These are phyloP conservation scores for Zygothrica quintamaculata DNA, from an alignment of 2,888 invertebrate genomes.

Conservation along the genomic window DNA sequence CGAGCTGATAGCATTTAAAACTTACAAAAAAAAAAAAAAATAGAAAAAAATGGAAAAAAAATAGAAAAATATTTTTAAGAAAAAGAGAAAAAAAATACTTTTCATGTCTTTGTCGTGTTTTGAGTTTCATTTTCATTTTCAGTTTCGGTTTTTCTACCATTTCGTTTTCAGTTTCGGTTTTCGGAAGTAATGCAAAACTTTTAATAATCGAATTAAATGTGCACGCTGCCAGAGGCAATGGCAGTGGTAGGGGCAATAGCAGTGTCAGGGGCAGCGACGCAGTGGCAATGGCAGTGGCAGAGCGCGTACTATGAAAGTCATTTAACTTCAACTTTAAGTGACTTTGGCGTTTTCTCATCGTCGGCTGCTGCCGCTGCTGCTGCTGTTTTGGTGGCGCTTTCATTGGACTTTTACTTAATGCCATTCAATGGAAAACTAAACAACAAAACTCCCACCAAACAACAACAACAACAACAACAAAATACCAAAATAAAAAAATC, in stretches of 20 bases:
- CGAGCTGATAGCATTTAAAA: conserved; percentile 33
- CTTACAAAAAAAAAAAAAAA: conserved; percentile 5
- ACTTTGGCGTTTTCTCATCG: conserved; percentile 46
- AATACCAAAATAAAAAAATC: conserved; percentile 20
- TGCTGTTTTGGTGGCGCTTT: conserved; percentile 64
- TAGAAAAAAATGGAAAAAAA: background rate
- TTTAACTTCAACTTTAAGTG: conserved; percentile 54
- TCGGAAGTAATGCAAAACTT: conserved; percentile 80
- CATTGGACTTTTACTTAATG: conserved; percentile 77
- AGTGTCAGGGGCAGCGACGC: conserved; percentile 9
- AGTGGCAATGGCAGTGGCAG: conserved; percentile 10
- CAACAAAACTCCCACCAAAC: conserved; percentile 39
- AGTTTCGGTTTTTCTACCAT: conserved; percentile 14
- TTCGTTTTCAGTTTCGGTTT: conserved; percentile 19
- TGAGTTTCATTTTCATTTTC: conserved; percentile 33
- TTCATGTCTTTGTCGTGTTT: conserved; percentile 42
- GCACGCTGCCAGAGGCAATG: conserved; percentile 35
- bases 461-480: conserved; percentile 22
- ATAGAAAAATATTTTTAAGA: background rate
- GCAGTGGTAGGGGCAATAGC: too few species aligned
- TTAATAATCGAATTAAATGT: conserved; percentile 80
- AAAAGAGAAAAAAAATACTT: background rate
- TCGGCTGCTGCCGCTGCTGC: too few species aligned
- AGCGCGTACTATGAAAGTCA: conserved; percentile 62
- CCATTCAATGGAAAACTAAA: conserved; percentile 61